Evolutionary conservation across 2,113 vertebrate genomes (phyloP).

Genomic region (Neodon shergylaensis): DNA sequence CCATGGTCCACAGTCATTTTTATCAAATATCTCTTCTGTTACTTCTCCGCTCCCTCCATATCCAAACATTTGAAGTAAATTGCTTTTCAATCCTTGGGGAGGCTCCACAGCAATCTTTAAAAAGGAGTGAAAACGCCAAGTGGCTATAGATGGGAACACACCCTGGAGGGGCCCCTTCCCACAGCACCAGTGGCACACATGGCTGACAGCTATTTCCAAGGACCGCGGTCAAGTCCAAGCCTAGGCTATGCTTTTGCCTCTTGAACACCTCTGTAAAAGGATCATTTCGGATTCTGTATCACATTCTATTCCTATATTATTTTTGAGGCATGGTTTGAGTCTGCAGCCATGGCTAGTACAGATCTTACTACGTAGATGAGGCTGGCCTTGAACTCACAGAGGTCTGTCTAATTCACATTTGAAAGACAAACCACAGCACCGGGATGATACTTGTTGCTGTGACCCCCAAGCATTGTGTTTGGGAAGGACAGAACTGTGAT

Average conservation of each 20-base stretch:
- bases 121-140: background rate
- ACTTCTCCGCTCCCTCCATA: constrained; percentile 70
- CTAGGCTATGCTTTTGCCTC: background rate
- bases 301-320: background rate
- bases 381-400: background rate
- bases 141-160: background rate
- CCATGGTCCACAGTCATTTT: constrained; percentile 53
- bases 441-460: background rate
- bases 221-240: background rate
- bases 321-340: background rate
- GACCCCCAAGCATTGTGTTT: background rate
- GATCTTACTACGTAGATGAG: background rate
- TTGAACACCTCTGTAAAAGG: background rate
- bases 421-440: background rate
- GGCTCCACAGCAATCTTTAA: constrained; percentile 81
- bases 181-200: too few species aligned
- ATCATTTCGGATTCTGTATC: background rate
- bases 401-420: background rate
- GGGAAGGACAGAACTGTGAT: background rate
- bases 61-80: constrained; percentile 81
- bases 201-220: background rate
- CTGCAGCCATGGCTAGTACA: background rate
- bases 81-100: constrained; percentile 81
- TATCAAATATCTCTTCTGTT: constrained; percentile 78
- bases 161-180: background rate